A percentile compares a stretch with the other conserved stretches of the same genome.
These are phyloP conservation scores for Hyles euphorbiae DNA, from an alignment of 1,140 invertebrate genomes.

Conservation along the genomic window DNA sequence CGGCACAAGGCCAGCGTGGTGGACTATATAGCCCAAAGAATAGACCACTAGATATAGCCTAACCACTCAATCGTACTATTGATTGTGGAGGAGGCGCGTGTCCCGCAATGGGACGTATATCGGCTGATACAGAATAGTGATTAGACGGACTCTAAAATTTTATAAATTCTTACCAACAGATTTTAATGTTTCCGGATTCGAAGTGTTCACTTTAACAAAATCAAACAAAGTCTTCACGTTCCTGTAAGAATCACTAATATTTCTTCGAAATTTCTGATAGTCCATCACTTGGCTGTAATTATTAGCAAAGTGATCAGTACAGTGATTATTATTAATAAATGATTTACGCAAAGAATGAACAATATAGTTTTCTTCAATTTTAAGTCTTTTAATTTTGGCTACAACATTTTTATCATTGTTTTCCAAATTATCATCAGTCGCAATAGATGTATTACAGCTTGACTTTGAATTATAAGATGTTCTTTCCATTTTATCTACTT, in stretches of 20 bases:
- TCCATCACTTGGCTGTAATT: not conserved
- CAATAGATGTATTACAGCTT: slow-evolving; percentile 1
- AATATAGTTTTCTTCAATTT: slow-evolving; percentile 45
- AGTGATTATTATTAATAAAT: no score
- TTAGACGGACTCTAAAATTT: not conserved
- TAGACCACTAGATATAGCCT: no score
- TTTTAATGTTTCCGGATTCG: slow-evolving; percentile 18
- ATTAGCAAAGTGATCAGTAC: not conserved
- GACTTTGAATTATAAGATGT: not conserved
- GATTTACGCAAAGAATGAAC: no score
- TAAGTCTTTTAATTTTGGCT: slow-evolving; percentile 46
- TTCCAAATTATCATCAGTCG: slow-evolving; percentile 2
- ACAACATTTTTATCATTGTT: slow-evolving; percentile 8
- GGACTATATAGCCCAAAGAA: no score
- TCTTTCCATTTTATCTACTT: no score
- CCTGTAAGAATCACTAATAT: not conserved
- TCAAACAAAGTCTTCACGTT: not conserved
- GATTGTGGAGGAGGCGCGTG: no score
- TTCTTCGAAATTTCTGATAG: not conserved
- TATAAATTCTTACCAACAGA: slow-evolving; percentile 19
- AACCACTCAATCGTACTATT: no score
- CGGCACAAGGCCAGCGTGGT: no score
- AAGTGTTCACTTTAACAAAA: not conserved
- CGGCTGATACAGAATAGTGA: not conserved
- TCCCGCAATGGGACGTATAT: no score